A percentile compares a stretch with the other conserved stretches of the same genome.
These are phyloP conservation scores for Enteromius paludinosus DNA, from an alignment of 2,797 vertebrate species.

Conservation along the genomic window DNA sequence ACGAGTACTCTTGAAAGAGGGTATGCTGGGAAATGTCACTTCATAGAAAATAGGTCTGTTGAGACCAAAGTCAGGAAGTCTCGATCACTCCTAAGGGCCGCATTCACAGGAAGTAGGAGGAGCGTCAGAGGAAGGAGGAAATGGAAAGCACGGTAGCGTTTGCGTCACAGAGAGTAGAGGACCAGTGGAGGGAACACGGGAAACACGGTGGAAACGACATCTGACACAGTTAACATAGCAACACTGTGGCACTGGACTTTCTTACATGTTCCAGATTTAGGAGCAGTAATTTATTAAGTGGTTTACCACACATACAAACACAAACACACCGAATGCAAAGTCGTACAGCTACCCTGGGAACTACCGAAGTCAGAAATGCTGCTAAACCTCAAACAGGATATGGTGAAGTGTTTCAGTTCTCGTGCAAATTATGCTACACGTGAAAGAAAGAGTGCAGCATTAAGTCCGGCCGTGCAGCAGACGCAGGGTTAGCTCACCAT, in stretches of 20 bases:
- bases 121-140: conserved; percentile 44
- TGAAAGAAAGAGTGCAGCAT: not conserved
- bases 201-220: conserved; percentile 30
- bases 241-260: conserved; percentile 24
- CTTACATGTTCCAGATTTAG: conserved; percentile 41
- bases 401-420: conserved; percentile 11
- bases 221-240: conserved; percentile 10
- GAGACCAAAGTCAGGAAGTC: conserved; percentile 39
- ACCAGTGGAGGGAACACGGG: conserved; percentile 2
- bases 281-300: conserved; percentile 3
- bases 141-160: conserved; percentile 30
- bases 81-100: conserved; percentile 23
- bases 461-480: not conserved
- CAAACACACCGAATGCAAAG: not conserved
- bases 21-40: not conserved
- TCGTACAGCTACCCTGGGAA: not conserved
- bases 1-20: not conserved
- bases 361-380: conserved; percentile 18
- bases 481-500: not conserved
- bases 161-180: conserved; percentile 35
- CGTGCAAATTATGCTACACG: not conserved
- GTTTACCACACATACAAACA: conserved; percentile 9
- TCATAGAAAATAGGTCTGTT: not conserved
- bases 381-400: conserved; percentile 48
- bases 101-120: conserved; percentile 52